Evolutionary conservation across 1,140 invertebrate species (phyloP), one percentile per base, ranked within the genome.

Genomic region (Triops cancriformis): DNA sequence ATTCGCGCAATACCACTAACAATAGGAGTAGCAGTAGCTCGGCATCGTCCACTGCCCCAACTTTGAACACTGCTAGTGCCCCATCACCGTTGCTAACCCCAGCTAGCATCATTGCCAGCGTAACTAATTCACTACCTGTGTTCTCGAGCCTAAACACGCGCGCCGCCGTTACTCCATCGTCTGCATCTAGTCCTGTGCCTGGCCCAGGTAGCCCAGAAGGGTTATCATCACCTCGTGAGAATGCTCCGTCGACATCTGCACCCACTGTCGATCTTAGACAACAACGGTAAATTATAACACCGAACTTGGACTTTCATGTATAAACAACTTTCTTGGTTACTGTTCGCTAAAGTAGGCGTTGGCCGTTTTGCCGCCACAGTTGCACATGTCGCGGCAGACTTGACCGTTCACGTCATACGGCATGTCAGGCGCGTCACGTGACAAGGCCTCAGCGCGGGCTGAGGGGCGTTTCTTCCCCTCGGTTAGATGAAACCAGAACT

Each of bases 51-150:
- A 77, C 23, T 72, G 72, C 43, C 72, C 72, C 26, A 42, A 6
- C 37, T 12, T 41, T 43, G 72, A 41, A 27, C 26, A 43, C 7
- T 23, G 37, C 41, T 26, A 77, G 37, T 77, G 23, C 26, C 5
- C 12, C 37, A 37, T 26, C 64, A 18, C 23, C 6, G 72, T 64
- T 41, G 72, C 28, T 73, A 73, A 43, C 41, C 37, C 26, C 72
- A 41, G 74, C 74, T 42, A 45, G 74, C 14, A 75, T 12, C 74
- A 75, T 42, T 42, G 45, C 12, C 74, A 23, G 31, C 74, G 74
- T 64, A 6, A 64, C 51, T 14, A 64, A 64, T 23, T 23, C 51
- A 6, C 23, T 64, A 64, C 51, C 51, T 18, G 23, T 64, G 14
- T 64, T 64, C 23, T 64, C 51, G 7, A 64, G 51, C 51, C 23